Evolutionary conservation across 2,113 vertebrate species (phyloP).

Genomic region (Cacatua alba): DNA sequence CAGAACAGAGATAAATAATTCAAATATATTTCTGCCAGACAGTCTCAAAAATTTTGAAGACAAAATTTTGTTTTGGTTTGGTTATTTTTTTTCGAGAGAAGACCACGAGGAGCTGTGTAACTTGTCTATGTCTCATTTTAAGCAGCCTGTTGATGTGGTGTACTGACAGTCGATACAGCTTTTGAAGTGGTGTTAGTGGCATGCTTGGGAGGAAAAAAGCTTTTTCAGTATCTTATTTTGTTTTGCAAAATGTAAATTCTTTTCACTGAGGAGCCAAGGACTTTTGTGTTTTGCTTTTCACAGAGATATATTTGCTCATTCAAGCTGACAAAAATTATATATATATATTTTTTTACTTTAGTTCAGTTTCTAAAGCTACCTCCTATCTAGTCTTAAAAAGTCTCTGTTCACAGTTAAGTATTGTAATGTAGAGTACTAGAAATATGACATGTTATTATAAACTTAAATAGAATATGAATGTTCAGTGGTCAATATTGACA

Average conservation of each 20-base stretch:
- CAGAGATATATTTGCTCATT: neutral
- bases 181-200: constrained; percentile 14
- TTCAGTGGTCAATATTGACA: neutral
- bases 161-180: neutral
- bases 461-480: neutral
- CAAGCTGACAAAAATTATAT: neutral
- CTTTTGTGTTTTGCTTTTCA: neutral
- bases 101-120: neutral
- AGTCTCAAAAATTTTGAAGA: neutral
- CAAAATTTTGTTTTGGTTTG: neutral
- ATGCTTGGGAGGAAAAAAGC: neutral
- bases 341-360: neutral
- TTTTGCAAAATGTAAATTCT: neutral
- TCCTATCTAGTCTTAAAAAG: neutral
- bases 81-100: neutral
- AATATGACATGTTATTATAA: neutral
- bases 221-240: neutral
- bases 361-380: neutral
- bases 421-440: neutral
- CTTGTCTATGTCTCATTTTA: neutral
- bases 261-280: neutral
- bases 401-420: neutral
- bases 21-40: neutral
- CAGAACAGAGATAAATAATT: constrained; percentile 9
- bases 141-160: neutral